Conservation (phyloP, 2,888 invertebrate species). For the Agrotis ipsilon region DNA sequence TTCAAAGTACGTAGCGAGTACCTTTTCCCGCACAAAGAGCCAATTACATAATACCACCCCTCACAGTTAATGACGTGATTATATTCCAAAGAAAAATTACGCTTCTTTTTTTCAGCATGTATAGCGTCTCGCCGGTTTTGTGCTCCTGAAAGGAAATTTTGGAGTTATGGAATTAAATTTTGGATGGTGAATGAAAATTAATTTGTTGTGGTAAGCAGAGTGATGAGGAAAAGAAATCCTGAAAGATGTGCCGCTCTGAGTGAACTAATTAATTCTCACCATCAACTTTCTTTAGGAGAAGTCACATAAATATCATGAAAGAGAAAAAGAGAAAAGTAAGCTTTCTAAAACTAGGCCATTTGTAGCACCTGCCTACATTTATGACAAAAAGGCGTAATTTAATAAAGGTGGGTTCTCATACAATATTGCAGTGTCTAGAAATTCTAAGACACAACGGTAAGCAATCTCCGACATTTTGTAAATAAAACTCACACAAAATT, state of each 20-base stretch:
- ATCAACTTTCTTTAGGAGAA: not conserved
- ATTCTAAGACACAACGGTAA: slow-evolving; percentile 29
- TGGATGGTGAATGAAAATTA: slow-evolving; percentile 23
- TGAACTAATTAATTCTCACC: not conserved
- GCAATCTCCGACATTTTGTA: slow-evolving; percentile 34
- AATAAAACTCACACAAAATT: slow-evolving; percentile 45
- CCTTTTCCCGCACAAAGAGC: slow-evolving; percentile 65
- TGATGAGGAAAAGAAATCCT: slow-evolving; percentile 25
- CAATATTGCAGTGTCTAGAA: slow-evolving; percentile 34
- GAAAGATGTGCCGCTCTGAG: not conserved
- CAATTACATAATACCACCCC: slow-evolving; percentile 66
- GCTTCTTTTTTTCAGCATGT: slow-evolving; percentile 55
- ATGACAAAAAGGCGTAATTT: slow-evolving; percentile 29
- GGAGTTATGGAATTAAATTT: slow-evolving; percentile 37
- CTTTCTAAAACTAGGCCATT: slow-evolving; percentile 8
- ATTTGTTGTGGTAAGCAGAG: slow-evolving; percentile 19
- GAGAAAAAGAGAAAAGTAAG: slow-evolving; percentile 6
- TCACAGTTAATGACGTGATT: slow-evolving; percentile 67
- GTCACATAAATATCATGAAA: slow-evolving; percentile 4
- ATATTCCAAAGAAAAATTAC: slow-evolving; percentile 63
- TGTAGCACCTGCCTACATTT: slow-evolving; percentile 30
- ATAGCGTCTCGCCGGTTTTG: slow-evolving; percentile 28
- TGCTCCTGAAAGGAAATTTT: slow-evolving; percentile 34
- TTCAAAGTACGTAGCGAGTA: slow-evolving; percentile 65
- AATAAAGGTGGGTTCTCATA: slow-evolving; percentile 22